Conservation (phyloP, 2,888 invertebrate species). For the Pterostichus madidus region DNA sequence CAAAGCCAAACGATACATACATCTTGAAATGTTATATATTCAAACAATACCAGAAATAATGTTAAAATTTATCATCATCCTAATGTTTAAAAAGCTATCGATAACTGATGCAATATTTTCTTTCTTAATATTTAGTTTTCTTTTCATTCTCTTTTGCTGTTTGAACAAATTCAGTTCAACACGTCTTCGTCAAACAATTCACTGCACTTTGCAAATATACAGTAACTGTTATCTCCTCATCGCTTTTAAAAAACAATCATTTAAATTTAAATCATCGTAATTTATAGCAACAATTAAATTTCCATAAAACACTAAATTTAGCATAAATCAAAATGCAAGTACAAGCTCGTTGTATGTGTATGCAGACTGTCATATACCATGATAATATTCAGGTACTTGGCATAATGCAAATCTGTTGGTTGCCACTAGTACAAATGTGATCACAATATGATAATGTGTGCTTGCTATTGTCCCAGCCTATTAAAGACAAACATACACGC, state of each 20-base stretch:
- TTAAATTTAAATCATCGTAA: slow-evolving; percentile 28
- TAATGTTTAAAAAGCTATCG: neutral
- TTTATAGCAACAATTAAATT: slow-evolving; percentile 51
- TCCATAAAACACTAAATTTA: slow-evolving; percentile 51
- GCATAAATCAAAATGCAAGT: slow-evolving; percentile 50
- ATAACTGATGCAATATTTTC: slow-evolving; percentile 1
- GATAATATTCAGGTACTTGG: slow-evolving; percentile 53
- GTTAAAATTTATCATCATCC: neutral
- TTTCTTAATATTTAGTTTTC: slow-evolving; percentile 10
- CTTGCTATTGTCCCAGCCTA: slow-evolving; percentile 32
- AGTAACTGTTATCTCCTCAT: slow-evolving; percentile 2
- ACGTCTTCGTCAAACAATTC: slow-evolving; percentile 30
- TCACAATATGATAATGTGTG: slow-evolving; percentile 43
- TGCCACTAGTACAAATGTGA: slow-evolving; percentile 42
- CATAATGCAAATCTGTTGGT: slow-evolving; percentile 46
- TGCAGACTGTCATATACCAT: slow-evolving; percentile 47
- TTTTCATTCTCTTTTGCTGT: neutral
- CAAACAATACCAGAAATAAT: no score
- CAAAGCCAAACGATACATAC: no score
- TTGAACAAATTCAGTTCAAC: slow-evolving; percentile 24
- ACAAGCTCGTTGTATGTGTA: slow-evolving; percentile 38
- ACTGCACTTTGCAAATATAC: slow-evolving; percentile 17
- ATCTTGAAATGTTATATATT: no score
- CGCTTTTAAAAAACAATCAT: slow-evolving; percentile 14
- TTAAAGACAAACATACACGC: slow-evolving; percentile 45